These are phyloP conservation scores for Lepus europaeus DNA, from an alignment of 2,113 vertebrate species.

Conservation along the genomic window DNA sequence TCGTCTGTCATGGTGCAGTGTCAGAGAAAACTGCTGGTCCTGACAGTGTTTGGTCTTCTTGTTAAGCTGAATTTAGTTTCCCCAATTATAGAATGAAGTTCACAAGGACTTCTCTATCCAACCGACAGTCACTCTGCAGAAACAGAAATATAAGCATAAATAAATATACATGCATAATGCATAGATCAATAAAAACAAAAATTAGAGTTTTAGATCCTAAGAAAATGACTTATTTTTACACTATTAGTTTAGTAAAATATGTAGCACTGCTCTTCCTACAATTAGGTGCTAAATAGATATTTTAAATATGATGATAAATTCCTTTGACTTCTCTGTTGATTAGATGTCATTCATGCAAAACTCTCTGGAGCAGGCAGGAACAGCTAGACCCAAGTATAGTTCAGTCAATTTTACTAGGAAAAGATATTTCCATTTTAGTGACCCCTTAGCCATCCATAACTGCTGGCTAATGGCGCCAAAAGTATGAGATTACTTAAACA, in stretches of 20 bases:
- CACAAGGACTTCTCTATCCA: neutral
- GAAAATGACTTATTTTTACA: neutral
- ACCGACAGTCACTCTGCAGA: neutral
- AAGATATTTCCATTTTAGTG: neutral
- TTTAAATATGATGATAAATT: neutral
- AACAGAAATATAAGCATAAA: neutral
- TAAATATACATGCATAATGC: neutral
- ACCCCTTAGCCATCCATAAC: neutral
- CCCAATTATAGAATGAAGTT: neutral
- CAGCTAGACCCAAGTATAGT: neutral
- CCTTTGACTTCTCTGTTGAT: constrained; percentile 32
- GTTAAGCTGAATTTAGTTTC: neutral
- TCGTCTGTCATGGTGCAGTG: neutral
- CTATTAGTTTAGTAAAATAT: neutral
- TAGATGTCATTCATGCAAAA: neutral
- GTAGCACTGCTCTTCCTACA: neutral
- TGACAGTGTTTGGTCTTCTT: neutral
- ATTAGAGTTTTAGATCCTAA: neutral
- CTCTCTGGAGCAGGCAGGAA: neutral
- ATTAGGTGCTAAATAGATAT: constrained; percentile 8
- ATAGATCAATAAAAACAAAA: constrained; percentile 24
- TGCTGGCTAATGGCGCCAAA: neutral
- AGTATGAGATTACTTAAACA: neutral
- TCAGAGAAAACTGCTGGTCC: neutral
- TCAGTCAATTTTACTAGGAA: constrained; percentile 26